A percentile compares a stretch with the other conserved stretches of the same genome.
These are phyloP conservation scores for Graptemys geographica DNA, from an alignment of 2,797 vertebrate genomes.

Conservation along the genomic window DNA sequence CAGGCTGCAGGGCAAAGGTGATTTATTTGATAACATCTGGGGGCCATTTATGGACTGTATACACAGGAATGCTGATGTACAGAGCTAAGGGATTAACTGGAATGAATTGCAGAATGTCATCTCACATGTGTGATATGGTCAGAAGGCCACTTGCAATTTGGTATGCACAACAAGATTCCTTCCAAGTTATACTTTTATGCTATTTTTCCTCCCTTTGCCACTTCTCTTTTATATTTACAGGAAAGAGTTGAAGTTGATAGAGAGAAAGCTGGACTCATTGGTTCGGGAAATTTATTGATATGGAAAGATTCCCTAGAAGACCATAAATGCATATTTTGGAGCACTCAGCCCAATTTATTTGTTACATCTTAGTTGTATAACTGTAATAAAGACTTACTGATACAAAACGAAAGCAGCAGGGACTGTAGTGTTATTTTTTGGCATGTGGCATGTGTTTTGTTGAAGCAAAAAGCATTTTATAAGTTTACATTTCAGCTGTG, in stretches of 20 bases:
- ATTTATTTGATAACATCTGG: slow-evolving; percentile 41
- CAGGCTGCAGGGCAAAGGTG: slow-evolving; percentile 23
- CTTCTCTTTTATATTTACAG: background rate
- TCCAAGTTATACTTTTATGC: background rate
- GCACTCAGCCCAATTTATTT: background rate
- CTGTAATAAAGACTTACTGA: background rate
- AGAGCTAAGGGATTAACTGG: slow-evolving; percentile 17
- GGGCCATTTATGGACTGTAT: slow-evolving; percentile 10
- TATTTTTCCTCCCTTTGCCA: background rate
- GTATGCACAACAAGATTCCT: background rate
- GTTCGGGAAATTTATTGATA: background rate
- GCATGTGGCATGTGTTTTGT: slow-evolving; percentile 56
- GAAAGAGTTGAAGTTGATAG: background rate
- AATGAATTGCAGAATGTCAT: background rate
- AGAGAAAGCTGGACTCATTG: background rate
- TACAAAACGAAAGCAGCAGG: slow-evolving; percentile 3
- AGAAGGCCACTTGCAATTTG: background rate
- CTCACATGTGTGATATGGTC: background rate
- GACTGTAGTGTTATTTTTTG: slow-evolving; percentile 6
- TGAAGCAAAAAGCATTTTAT: slow-evolving; percentile 72
- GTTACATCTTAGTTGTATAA: background rate
- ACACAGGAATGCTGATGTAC: background rate
- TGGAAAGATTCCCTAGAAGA: background rate
- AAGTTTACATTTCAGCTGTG: slow-evolving; percentile 60
- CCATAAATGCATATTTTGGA: background rate